A percentile compares a stretch with the other conserved stretches of the same genome.
phyloP scores from a whole-genome alignment of 2,888 invertebrate species.

The Pyrochroa serraticornis region DNA sequence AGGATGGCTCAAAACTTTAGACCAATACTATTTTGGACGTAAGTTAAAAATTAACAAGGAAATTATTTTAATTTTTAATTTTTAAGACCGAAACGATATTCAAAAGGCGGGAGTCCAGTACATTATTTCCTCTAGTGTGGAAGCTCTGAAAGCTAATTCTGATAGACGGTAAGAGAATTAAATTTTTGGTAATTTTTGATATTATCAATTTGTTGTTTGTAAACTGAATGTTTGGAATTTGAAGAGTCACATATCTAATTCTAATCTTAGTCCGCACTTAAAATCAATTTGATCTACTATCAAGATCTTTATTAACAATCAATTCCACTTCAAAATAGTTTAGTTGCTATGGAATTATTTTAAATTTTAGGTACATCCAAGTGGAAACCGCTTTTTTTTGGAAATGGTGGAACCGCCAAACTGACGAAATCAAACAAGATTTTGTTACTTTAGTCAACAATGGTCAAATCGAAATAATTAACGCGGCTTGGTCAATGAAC shows the following conservation, averaged over 20 bases:
- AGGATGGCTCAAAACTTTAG: conserved; percentile 93
- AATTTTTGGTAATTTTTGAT: background rate
- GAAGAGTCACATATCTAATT: no score
- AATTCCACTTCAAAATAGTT: background rate
- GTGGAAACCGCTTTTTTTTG: conserved; percentile 83
- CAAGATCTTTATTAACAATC: background rate
- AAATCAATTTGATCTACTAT: no score
- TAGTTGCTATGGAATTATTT: conserved; percentile 28
- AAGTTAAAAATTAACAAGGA: conserved; percentile 48
- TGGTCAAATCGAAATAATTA: conserved; percentile 77
- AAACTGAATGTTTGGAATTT: no score
- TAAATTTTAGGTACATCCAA: conserved; percentile 78
- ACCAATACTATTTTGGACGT: conserved; percentile 90
- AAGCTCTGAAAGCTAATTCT: conserved; percentile 64
- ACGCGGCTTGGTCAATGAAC: conserved; percentile 86
- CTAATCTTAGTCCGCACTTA: background rate
- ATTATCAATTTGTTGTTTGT: background rate
- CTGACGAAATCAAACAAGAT: conserved; percentile 61
- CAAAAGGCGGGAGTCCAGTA: conserved; percentile 68
- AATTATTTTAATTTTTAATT: background rate
- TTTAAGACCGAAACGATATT: conserved; percentile 53
- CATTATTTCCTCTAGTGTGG: conserved; percentile 73
- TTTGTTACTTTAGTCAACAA: conserved; percentile 72
- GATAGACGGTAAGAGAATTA: conserved; percentile 57
- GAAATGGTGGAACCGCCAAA: conserved; percentile 82